Evolutionary conservation across 2,113 vertebrate species (phyloP), one percentile per base, ranked within the genome.

Genomic region (Smithornis capensis): DNA sequence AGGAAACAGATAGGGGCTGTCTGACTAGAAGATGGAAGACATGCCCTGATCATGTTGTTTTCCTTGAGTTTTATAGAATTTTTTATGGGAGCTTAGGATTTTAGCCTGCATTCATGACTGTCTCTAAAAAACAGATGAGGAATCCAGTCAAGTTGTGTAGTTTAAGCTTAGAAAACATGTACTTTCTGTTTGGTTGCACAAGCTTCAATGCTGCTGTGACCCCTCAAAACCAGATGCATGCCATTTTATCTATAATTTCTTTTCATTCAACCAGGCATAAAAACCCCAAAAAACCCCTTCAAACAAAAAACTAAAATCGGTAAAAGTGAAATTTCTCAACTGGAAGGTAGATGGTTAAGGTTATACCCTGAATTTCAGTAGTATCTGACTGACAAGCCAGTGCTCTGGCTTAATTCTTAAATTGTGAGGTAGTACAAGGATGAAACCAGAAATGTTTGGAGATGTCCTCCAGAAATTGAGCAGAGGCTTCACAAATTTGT

Each of bases 1-100:
- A 16, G 5, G 50, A 94, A 94, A 74, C 85, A 93, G 92, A 90
- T 94, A 68, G 42, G 57, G 10, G 17, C 29, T 33, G 19, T 80
- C 67, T 92, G 59, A 47, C 69, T 65, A 63, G 35, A 85, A 88
- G 42, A 77, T 23, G 40, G 55, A 73, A 16, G 87, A 3, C 0
- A 0, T 89, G 23, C 49, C 11, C n/a, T 59, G 35, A 75, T 89
- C 45, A 6, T 76, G 49, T 45, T 57, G 7, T 59, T 76, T 91
- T 45, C 37, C 67, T 77, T 67, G 31, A 2, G 16, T 73, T 92
- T 80, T 50, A 59, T 7, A 47, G 22, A 5, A 64, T 6, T 83
- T 88, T 35, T 45, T 21, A 4, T 63, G 10, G 10, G 18, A 81
- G 6, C 10, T 53, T 65, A 76, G 49, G 49, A 40, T 89, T 91